Evolutionary conservation across 1,140 invertebrate genomes (phyloP), one percentile per base, ranked within the genome.

Genomic region (Solenopsis invicta): DNA sequence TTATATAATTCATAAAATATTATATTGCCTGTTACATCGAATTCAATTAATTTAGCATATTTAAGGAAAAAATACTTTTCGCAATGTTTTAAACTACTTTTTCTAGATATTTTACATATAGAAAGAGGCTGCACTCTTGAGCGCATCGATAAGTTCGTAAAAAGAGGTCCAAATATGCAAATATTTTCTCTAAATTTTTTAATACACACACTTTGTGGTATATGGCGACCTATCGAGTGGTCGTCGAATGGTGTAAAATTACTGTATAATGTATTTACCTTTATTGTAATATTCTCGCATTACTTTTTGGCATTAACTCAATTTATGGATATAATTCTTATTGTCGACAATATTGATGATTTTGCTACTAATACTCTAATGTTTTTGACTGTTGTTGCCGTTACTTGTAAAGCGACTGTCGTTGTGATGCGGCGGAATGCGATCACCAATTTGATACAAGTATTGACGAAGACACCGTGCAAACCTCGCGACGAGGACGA

Each of bases 141-240:
- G 6, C 8, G 18, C 8, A 45, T 78, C 10, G 9, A 66, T 48
- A 34, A 18, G 18, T 24, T 37, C 13, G 5, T 50, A 67, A 41
- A 41, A 41, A 13, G 29, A 21, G 2, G 10, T 21, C 37, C 0
- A 48, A 66, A 52, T 37, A 67, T 84, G 75, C 54, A 62, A 18
- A 45, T 69, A 48, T 24, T 81, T 41, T 50, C 66, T 10, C n/a
- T 87, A 34, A 75, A 72, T 18, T 75, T 87, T 16, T 24, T 85
- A 2, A 52, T 82, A n/a, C 76, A 64, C 13, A 41, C n/a, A 0
- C 21, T 72, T 1, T 34, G 69, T 21, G 85, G 76, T n/a, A 12
- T 86, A 21, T 87, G 86, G 86, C 59, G 80, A 45, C 86, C 86
- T 34, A 24, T 69, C 16, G 4, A 72, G 12, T 87, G 80, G 80